A percentile compares a stretch with the other conserved stretches of the same genome.
Evolutionary conservation across 2,888 invertebrate species (phyloP).

Genomic region (Cheilosia soror): DNA sequence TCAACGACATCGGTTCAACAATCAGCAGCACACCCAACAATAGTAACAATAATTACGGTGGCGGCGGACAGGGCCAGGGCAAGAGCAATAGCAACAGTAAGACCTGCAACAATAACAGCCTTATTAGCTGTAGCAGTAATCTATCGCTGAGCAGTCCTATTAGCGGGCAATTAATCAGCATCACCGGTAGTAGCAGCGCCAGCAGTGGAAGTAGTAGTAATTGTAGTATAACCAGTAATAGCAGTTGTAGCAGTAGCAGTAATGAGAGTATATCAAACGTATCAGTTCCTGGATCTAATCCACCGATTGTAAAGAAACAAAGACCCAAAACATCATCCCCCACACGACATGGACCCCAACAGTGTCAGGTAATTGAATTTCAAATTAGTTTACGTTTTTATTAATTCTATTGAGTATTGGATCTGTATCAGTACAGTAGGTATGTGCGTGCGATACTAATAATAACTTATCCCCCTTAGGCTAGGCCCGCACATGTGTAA

Average conservation of each 20-base stretch:
- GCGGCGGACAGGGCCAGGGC: conserved; percentile 78
- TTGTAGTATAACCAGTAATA: conserved; percentile 74
- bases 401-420: no score
- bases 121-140: conserved; percentile 77
- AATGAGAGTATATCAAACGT: conserved; percentile 76
- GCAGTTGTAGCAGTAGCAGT: conserved; percentile 76
- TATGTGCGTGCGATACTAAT: no score
- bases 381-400: neutral
- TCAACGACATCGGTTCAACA: conserved; percentile 71
- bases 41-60: conserved; percentile 76
- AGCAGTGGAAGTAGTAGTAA: conserved; percentile 73
- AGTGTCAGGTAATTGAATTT: conserved; percentile 90
- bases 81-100: conserved; percentile 75
- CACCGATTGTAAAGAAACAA: conserved; percentile 86
- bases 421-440: no score
- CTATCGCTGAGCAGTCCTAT: conserved; percentile 69
- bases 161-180: conserved; percentile 77
- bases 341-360: conserved; percentile 95
- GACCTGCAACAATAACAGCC: conserved; percentile 76
- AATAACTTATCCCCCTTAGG: no score
- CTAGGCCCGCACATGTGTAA: no score
- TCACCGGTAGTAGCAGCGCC: conserved; percentile 78
- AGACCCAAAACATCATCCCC: conserved; percentile 95
- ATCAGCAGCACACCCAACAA: conserved; percentile 59
- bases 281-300: conserved; percentile 77